phyloP scores from a whole-genome alignment of 2,888 invertebrate species.

The Escarpia spicata region DNA sequence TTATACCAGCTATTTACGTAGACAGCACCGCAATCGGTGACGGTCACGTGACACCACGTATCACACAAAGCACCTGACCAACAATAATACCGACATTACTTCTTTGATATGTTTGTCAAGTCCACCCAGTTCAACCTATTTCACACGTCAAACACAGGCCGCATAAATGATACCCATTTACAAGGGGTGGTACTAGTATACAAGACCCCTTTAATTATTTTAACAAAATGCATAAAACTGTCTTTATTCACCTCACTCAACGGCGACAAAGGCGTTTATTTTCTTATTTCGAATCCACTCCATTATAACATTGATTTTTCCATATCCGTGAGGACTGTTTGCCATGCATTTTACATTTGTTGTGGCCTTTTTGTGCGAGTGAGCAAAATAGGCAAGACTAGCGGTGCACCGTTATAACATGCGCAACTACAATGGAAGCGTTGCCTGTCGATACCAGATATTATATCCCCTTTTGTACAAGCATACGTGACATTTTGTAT shows the following conservation, averaged over 20 bases:
- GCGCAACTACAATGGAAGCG: no score
- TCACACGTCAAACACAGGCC: neutral
- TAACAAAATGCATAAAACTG: neutral
- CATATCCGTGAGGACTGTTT: neutral
- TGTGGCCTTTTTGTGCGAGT: no score
- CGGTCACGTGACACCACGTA: neutral
- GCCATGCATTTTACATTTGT: no score
- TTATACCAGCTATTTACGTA: neutral
- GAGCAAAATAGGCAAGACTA: no score
- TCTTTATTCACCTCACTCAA: neutral
- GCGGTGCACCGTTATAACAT: no score
- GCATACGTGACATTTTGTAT: no score
- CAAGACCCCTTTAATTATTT: neutral
- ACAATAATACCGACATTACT: neutral
- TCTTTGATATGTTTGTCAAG: constrained; percentile 6
- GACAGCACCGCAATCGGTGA: neutral
- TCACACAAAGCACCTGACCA: constrained; percentile 8
- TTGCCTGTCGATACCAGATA: no score
- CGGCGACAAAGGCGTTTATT: neutral
- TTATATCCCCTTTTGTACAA: no score
- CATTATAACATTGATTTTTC: neutral
- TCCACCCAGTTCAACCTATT: neutral
- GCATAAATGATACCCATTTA: neutral
- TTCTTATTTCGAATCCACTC: neutral
- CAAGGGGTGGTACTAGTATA: neutral